Evolutionary conservation across 2,797 vertebrate genomes (phyloP), one percentile per base, ranked within the genome.

Genomic region (Lepilemur septentrionalis): DNA sequence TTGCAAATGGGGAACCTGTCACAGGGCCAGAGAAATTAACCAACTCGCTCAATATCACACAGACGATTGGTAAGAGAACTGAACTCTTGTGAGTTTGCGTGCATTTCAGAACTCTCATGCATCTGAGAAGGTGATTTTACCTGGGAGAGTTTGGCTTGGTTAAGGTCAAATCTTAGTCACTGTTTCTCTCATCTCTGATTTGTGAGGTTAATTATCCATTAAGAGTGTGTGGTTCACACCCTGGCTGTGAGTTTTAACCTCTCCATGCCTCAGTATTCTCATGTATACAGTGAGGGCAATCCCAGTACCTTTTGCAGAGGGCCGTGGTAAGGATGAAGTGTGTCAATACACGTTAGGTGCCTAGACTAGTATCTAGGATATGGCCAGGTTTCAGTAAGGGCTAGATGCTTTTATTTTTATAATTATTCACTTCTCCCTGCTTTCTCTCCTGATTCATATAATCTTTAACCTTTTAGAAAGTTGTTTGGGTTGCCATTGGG

Each of bases 361-460:
- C 25, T 79, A 61, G n/a, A 35, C 41, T 15, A 25, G 4, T 67
- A 2, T 95, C 55, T 91, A 25, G 46, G 57, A 59, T 76, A 13
- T 25, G 48, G 38, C 52, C 17, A 52, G 20, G 14, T 3, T 38
- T 95, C 22, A 15, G 25, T 48, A 55, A 73, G 46, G 5, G 0
- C 70, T 65, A 55, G 20, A 43, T 18, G 10, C 50, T 93, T 94
- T 86, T 55, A 38, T 72, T 94, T 88, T 80, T 89, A 14, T 52
- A 48, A 55, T 96, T 92, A 80, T 79, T 95, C 8, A 78, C 9
- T 81, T 63, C 20, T 89, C 22, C 41, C 14, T 80, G 35, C 65
- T 69, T 91, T 89, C 23, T 83, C 22, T 96, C 69, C 82, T 93
- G 43, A 91, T 55, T 92, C 69, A 79, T 61, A 43, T 65, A 43